Base-by-base conservation (phyloP, 92 coral and sea anemone species). In the Siderastrea radians region DNA sequence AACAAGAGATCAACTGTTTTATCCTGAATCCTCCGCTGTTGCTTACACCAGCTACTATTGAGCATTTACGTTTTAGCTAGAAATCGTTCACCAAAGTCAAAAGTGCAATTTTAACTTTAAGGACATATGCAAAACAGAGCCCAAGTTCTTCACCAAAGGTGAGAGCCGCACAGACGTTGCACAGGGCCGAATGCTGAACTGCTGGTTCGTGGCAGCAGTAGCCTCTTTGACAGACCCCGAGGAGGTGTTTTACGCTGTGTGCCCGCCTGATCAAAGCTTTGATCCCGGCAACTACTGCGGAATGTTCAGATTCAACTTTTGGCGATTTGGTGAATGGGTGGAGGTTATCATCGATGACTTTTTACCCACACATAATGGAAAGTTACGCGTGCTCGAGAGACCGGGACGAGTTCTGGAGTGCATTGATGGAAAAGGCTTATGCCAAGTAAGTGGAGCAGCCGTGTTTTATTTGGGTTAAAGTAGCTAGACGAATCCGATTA, bases 161-260 rank as follows among this genome's bases (percentile, higher is more conserved):
- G 87, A 93, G 12, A 80, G 90, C 60, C 87, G 90, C 15, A 78
- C 81, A 9, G 98, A 95, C 67, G 88, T 95, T 0, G 96, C 98
- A 0, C 98, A 95, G 64, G 98, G 98, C 16, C 82, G 96, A 61
- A 94, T 95, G 50, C 79, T 88, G 9, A 95, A 95, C 82, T 95
- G 98, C 72, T 95, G 98, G 98, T 95, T 95, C n/a, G 98, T 95
- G 60, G 95, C 98, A 3, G 98, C 98, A 0, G 90, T 95, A 69
- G 98, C 98, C 4, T 93, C 94, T n/a, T 85, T 95, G 11, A 85
- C 98, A 43, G 92, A 84, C 67, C 58, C 86, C n/a, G 67, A 75
- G 51, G 91, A 93, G 11, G 87, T 95, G 0, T 93, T 95, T 75
- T 66, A 93, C 46, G 92, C 94, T 1, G 96, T 95, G 15, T 93